phyloP scores from a whole-genome alignment of 1,140 invertebrate species.

The Danaus melanippus region DNA sequence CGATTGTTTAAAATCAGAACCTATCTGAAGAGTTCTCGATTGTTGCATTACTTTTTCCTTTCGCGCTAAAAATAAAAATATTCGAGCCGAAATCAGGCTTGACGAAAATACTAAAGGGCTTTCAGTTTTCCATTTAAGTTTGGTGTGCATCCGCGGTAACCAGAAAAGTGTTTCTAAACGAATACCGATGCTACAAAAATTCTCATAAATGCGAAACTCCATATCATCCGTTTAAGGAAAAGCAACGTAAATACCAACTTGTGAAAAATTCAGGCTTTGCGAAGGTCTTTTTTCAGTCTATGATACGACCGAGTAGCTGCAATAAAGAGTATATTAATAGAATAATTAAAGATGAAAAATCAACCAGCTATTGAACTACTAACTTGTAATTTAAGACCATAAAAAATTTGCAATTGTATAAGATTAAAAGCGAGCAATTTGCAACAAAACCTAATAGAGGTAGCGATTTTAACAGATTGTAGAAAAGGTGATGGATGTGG shows the following conservation, averaged over 20 bases:
- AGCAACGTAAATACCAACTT: constrained; percentile 7
- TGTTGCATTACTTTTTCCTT: constrained; percentile 5
- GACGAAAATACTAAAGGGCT: constrained; percentile 8
- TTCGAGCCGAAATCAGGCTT: neutral
- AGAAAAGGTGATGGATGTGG: too few species aligned
- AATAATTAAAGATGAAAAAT: too few species aligned
- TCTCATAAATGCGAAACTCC: constrained; percentile 2
- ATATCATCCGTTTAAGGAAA: constrained; percentile 8
- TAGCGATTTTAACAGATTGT: too few species aligned
- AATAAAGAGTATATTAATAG: too few species aligned
- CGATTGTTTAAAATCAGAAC: too few species aligned
- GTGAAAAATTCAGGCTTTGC: constrained; percentile 17
- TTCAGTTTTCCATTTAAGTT: constrained; percentile 2
- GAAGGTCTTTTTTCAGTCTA: neutral
- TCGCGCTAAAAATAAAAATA: neutral
- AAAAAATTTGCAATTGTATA: too few species aligned
- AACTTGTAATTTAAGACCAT: too few species aligned
- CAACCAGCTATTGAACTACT: too few species aligned
- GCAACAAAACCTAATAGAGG: too few species aligned
- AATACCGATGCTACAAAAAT: constrained; percentile 6
- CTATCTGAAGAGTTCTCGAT: neutral
- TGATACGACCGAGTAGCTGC: too few species aligned
- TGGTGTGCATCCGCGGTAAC: constrained; percentile 2
- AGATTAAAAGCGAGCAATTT: too few species aligned
- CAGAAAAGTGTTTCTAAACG: constrained; percentile 7